Conservation (phyloP, 2,888 invertebrate genomes). For the Troglohyphantes excavatus region DNA sequence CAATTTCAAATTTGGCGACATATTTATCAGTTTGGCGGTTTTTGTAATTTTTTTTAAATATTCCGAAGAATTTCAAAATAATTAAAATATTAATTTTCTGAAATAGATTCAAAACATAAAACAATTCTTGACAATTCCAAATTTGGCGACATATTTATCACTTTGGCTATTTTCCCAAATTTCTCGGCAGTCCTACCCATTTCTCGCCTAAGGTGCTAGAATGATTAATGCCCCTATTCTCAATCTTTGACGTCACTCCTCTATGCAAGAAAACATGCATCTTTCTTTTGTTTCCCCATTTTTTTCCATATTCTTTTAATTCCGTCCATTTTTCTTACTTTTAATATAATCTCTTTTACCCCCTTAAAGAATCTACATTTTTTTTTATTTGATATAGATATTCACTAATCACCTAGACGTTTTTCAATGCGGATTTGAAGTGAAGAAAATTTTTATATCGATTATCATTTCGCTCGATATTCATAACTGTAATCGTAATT, state of each 20-base stretch:
- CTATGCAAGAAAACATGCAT: slow-evolving; percentile 1
- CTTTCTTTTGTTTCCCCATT: not conserved
- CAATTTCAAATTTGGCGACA: no score
- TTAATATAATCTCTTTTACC: not conserved
- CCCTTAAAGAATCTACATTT: not conserved
- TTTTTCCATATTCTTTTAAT: not conserved
- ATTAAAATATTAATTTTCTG: no score
- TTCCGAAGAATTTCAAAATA: no score
- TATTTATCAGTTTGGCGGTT: no score
- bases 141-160: no score
- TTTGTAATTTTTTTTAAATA: no score
- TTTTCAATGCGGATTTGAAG: not conserved
- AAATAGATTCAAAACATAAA: no score
- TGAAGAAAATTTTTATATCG: not conserved
- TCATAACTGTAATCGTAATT: slow-evolving; percentile 9
- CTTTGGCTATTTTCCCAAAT: no score
- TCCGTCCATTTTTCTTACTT: slow-evolving; percentile 1
- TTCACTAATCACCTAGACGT: not conserved
- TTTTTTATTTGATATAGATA: slow-evolving; percentile 4
- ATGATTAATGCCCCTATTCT: not conserved
- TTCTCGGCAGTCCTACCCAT: no score
- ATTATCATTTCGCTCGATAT: slow-evolving; percentile 1
- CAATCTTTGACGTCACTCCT: slow-evolving; percentile 9
- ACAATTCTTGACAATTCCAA: no score
- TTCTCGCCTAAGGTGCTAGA: not conserved